These are phyloP conservation scores for Heteropelma amictum DNA, from an alignment of 2,888 invertebrate species.

Conservation along the genomic window DNA sequence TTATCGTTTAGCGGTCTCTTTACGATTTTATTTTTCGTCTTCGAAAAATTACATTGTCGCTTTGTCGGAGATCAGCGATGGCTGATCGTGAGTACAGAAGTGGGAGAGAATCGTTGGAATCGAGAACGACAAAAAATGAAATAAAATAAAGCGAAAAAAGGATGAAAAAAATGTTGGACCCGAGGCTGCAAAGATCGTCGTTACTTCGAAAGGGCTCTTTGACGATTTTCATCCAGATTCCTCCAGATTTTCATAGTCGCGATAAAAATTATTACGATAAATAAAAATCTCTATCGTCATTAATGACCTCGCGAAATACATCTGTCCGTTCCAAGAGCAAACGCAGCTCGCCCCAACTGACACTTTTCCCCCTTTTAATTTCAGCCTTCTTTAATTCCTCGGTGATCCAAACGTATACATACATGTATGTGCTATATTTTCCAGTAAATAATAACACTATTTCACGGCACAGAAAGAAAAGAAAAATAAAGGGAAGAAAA, in stretches of 20 bases:
- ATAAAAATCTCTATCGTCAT: too few relatives aligned
- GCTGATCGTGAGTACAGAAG: neutral
- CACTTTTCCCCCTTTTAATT: conserved; percentile 50
- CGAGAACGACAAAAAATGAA: neutral
- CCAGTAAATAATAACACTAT: neutral
- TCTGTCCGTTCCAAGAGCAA: conserved; percentile 1
- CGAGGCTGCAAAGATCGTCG: too few relatives aligned
- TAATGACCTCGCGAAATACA: too few relatives aligned
- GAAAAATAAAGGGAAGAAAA: too few relatives aligned
- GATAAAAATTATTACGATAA: too few relatives aligned
- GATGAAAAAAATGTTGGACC: too few relatives aligned
- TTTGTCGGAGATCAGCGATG: conserved; percentile 28
- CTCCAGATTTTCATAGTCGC: too few relatives aligned
- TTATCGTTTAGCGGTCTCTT: conserved; percentile 51
- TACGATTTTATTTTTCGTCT: conserved; percentile 22
- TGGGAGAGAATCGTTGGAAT: neutral
- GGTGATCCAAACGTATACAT: neutral
- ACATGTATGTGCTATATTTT: too few relatives aligned
- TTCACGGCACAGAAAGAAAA: neutral
- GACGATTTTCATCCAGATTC: too few relatives aligned
- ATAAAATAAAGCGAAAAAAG: neutral
- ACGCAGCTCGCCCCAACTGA: conserved; percentile 64
- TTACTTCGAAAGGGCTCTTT: conserved; percentile 35
- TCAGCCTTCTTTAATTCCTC: conserved; percentile 18
- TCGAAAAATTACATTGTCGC: conserved; percentile 52